phyloP scores from a whole-genome alignment of 2,888 invertebrate species.

The Choreutis nemorana region DNA sequence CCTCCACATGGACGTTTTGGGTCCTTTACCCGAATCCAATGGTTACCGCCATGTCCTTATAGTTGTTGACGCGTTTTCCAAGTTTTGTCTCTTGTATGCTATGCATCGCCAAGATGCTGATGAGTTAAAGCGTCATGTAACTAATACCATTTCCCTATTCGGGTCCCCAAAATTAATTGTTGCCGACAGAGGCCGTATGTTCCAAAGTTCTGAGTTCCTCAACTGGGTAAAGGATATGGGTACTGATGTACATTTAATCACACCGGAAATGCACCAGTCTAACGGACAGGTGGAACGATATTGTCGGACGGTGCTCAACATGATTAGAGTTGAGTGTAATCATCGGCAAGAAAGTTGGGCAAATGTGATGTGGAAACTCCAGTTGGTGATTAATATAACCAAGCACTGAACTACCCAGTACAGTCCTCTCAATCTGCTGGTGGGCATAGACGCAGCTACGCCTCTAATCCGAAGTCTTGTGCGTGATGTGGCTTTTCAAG shows the following conservation, averaged over 20 bases:
- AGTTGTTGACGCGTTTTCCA: slow-evolving; percentile 14
- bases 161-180: slow-evolving; percentile 13
- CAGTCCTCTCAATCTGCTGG: slow-evolving; percentile 11
- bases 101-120: slow-evolving; percentile 13
- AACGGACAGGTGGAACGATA: slow-evolving; percentile 14
- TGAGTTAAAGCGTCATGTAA: slow-evolving; percentile 11
- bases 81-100: slow-evolving; percentile 14
- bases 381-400: slow-evolving; percentile 11
- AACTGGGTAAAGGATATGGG: slow-evolving; percentile 9
- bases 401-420: slow-evolving; percentile 10
- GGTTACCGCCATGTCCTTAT: slow-evolving; percentile 11
- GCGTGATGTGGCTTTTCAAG: slow-evolving; percentile 10
- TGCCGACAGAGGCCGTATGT: slow-evolving; percentile 15
- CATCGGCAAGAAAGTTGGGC: no score
- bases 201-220: slow-evolving; percentile 8
- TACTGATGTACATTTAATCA: slow-evolving; percentile 12
- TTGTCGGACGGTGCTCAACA: slow-evolving; percentile 10
- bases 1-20: slow-evolving; percentile 10
- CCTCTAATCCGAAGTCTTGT: slow-evolving; percentile 9
- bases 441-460: slow-evolving; percentile 10
- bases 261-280: slow-evolving; percentile 15
- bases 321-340: no score
- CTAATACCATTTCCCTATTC: slow-evolving; percentile 11
- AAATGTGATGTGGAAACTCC: no score
- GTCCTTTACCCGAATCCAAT: slow-evolving; percentile 12